Evolutionary conservation across 1,140 invertebrate genomes (phyloP).

Genomic region (Achroia grisella): DNA sequence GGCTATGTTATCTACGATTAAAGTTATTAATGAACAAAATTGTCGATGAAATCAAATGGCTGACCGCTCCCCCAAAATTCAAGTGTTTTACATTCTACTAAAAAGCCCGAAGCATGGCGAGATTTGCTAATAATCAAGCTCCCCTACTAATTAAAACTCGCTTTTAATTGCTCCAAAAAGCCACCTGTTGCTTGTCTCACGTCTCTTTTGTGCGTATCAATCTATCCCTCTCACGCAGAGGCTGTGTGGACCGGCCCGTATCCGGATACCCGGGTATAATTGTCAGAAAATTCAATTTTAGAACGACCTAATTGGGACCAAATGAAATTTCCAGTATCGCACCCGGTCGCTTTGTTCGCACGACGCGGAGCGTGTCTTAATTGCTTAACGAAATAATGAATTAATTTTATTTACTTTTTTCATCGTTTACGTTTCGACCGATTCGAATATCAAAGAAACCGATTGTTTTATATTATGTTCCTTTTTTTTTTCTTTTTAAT

Average conservation of each 20-base stretch:
- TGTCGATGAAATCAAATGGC: constrained; percentile 1
- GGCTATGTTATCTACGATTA: too few species aligned
- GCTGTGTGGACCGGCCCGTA: constrained; percentile 56
- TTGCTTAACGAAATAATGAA: constrained; percentile 57
- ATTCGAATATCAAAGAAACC: not conserved
- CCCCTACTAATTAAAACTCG: constrained; percentile 68
- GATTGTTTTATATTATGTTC: too few species aligned
- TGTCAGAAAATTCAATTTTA: constrained; percentile 65
- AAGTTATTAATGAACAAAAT: not conserved
- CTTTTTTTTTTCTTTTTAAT: not conserved
- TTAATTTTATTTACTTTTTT: constrained; percentile 38
- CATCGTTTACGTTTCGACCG: not conserved
- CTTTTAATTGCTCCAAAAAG: constrained; percentile 64
- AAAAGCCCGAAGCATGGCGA: constrained; percentile 45
- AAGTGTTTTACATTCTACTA: constrained; percentile 55
- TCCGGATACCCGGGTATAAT: constrained; percentile 62
- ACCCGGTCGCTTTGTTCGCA: constrained; percentile 47
- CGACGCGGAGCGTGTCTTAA: constrained; percentile 38
- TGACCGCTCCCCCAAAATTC: constrained; percentile 24
- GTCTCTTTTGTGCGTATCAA: constrained; percentile 23
- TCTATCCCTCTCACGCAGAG: constrained; percentile 26
- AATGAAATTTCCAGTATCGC: constrained; percentile 61
- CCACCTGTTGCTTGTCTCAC: constrained; percentile 54
- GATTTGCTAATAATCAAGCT: constrained; percentile 64
- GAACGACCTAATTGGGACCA: constrained; percentile 55